Evolutionary conservation across 1,140 invertebrate genomes (phyloP).

Genomic region (Galleria mellonella): DNA sequence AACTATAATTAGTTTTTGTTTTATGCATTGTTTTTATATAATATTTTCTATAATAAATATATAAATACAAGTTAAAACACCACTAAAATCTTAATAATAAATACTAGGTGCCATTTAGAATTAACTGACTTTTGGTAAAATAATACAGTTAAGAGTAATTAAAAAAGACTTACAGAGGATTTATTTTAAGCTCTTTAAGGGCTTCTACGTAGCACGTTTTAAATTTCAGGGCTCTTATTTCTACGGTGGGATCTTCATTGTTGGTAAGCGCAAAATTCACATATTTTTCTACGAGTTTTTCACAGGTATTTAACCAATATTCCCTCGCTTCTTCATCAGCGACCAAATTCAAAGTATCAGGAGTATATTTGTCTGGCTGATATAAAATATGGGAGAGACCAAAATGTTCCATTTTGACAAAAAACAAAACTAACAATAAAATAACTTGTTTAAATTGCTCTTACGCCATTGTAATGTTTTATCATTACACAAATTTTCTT

Average conservation of each 20-base stretch:
- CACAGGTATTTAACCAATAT: conserved; percentile 95
- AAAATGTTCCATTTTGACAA: conserved; percentile 60
- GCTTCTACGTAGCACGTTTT: conserved; percentile 89
- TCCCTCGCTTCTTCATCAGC: conserved; percentile 89
- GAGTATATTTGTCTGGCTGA: conserved; percentile 80
- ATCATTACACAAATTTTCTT: conserved; percentile 45
- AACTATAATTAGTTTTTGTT: too few relatives aligned
- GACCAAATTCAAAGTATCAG: conserved; percentile 92
- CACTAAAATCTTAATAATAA: too few relatives aligned
- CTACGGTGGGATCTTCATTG: conserved; percentile 84
- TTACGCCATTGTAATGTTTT: conserved; percentile 53
- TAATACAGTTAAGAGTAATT: too few relatives aligned
- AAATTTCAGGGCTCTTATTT: conserved; percentile 86
- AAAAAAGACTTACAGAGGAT: conserved; percentile 82
- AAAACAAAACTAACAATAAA: background rate
- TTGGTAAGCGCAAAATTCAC: conserved; percentile 85
- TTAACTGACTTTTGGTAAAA: too few relatives aligned
- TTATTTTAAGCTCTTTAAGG: conserved; percentile 83
- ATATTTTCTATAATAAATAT: too few relatives aligned
- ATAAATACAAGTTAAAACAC: too few relatives aligned
- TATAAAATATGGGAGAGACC: conserved; percentile 58
- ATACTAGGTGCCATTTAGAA: too few relatives aligned
- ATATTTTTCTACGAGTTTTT: conserved; percentile 86
- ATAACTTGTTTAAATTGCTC: conserved; percentile 19
- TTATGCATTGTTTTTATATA: too few relatives aligned